Base-by-base conservation (phyloP, 2,113 vertebrate genomes). In the Romanogobio albipinnatus region DNA sequence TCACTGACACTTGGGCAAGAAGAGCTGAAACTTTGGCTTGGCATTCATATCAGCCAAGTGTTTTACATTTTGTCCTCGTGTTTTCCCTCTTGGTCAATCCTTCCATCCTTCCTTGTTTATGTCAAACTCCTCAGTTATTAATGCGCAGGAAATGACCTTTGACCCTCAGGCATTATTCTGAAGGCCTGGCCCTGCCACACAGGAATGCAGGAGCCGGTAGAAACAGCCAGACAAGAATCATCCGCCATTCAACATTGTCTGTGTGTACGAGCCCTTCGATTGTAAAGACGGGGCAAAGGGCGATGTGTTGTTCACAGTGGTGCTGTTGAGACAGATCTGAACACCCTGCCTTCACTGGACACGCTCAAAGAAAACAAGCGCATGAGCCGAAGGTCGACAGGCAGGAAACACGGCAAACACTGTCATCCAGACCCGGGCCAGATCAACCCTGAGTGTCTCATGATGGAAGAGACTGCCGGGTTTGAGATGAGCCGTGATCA, bases 71-170 rank as follows among this genome's bases (percentile, higher is more conserved):
- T 8, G 15, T 8, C 0, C 29, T 66, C 0, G 13, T 66, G 62
- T 17, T 66, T 66, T 19, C 33, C 15, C 8, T 39, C 66, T 9
- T 22, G 33, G 61, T 45, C 82, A 76, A 87, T 80, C 79, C 86
- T 56, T 56, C 61, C 66, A 87, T 80, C 79, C 84, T 56, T 51
- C 61, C 66, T 84, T 68, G 71, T 53, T 71, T 73, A 64, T 89
- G 86, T 88, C 84, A 89, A 51, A 86, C 5, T 89, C 70, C 83
- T 58, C 83, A 89, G 89, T 90, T 90, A 91, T 91, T 91, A 90
- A 89, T 90, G 85, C 88, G 91, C 91, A 91, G 91, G 92, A 93
- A 93, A 86, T 93, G 88, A 93, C 90, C 92, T 92, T 85, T 92
- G 90, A 92, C 90, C 88, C 47, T 6, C 66, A 87, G 56, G 84